Base-by-base conservation (phyloP, 2,888 invertebrate genomes). In the Nemurella pictetii region DNA sequence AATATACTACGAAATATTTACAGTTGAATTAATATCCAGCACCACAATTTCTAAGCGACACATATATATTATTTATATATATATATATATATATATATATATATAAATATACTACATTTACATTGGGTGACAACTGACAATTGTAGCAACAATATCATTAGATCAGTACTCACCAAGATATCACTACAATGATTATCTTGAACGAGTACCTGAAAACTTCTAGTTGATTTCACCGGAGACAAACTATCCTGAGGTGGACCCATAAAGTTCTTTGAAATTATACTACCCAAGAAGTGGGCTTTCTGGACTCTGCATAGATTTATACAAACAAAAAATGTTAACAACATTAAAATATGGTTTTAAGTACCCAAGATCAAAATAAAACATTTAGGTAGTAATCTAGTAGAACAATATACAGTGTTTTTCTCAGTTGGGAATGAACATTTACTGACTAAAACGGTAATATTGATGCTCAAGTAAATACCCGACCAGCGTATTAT, bases 11-110 rank as follows among this genome's bases (percentile, higher is more conserved):
- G 26, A 25, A 35, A 81, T 81, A 81, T 81, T 32, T 81, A 81
- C 80, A 81, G 20, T 81, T 35, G n/a, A 81, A 81, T 81, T 81
- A 81, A 81, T 36, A 81, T 36, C 80, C 80, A 30, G 35, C 80
- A 81, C 80, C 80, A 81, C 75, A 75, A 27, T 5, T n/a, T 26
- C 75, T 75, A 75, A 55, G 55, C 55, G 55, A 55, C 55, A 20
- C 12, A 55, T 7, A 55, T 55, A 55, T 7, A 55, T 55, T 55
- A 55, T 20, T 55, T 55, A 12, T 2, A 20, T 20, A 55, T 12
- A 35, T 35, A 55, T 55, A 55, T 20, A 55, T 55, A 12, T 55
- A n/a, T n/a, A n/a, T n/a, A n/a, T n/a, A n/a, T n/a, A n/a, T 12
- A 35, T 35, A 55, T 55, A 55, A 55, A 55, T 55, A 12, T 55